These are phyloP conservation scores for Corythornis cristatus DNA, from an alignment of 2,113 vertebrate genomes.

Conservation along the genomic window DNA sequence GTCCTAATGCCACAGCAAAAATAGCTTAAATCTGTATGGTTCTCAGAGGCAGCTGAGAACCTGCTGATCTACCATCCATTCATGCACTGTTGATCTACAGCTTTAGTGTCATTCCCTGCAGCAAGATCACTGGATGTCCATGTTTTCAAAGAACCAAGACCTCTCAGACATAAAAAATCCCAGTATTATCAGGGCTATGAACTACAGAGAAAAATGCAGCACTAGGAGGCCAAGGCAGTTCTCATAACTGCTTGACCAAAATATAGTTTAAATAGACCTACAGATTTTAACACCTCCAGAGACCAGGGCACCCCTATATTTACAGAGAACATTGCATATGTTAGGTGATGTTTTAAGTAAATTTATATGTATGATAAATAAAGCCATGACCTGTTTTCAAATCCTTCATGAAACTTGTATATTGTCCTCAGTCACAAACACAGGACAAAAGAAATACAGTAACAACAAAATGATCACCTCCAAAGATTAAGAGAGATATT, in stretches of 20 bases:
- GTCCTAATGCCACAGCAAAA: not conserved
- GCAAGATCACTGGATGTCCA: not conserved
- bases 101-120: not conserved
- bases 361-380: not conserved
- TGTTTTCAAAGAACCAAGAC: not conserved
- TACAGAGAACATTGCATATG: not conserved
- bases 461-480: not conserved
- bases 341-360: not conserved
- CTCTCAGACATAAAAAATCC: not conserved
- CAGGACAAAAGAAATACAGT: not conserved
- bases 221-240: not conserved
- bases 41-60: not conserved
- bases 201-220: not conserved
- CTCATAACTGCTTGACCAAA: not conserved
- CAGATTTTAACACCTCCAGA: not conserved
- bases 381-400: not conserved
- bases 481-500: not conserved
- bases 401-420: not conserved
- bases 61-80: fast-evolving
- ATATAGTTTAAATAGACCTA: not conserved
- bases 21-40: not conserved
- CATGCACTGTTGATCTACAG: not conserved
- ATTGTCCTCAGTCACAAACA: not conserved
- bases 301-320: not conserved
- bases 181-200: not conserved